Conservation (phyloP, 2,113 vertebrate genomes). For the Anser brachyrhynchus region DNA sequence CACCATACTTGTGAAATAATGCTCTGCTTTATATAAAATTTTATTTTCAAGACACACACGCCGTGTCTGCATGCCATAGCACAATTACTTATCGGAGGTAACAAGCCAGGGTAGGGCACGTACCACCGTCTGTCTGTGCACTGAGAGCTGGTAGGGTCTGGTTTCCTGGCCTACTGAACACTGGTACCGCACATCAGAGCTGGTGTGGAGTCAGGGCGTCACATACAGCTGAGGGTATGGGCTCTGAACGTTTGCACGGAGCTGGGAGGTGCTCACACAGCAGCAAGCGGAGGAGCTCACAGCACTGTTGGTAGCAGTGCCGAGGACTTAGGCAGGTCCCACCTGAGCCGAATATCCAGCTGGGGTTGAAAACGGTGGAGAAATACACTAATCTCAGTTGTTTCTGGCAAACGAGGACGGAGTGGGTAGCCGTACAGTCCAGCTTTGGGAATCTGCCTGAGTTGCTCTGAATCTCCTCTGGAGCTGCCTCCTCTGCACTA, state of each 20-base stretch:
- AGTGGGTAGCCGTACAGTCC: background rate
- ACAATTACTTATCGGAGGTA: background rate
- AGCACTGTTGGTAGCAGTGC: background rate
- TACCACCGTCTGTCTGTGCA: background rate
- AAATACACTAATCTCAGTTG: background rate
- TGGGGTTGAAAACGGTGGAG: background rate
- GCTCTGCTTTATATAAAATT: background rate
- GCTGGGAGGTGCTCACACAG: background rate
- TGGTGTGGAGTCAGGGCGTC: background rate
- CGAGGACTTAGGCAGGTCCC: background rate
- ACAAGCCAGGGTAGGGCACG: background rate
- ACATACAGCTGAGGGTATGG: background rate
- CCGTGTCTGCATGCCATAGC: background rate
- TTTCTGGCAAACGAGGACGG: background rate
- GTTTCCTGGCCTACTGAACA: background rate
- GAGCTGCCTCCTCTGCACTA: background rate
- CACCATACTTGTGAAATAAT: background rate
- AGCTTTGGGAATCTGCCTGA: background rate
- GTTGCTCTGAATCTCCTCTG: background rate
- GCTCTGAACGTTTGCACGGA: background rate
- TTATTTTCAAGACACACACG: background rate
- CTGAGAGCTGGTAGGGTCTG: background rate
- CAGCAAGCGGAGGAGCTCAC: background rate
- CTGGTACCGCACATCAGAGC: background rate
- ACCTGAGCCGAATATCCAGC: background rate